Percentiles rank a stretch among this genome's conserved stretches.
These are phyloP conservation scores for Lepidocolaptes lacrymiger DNA, from an alignment of 2,797 vertebrate genomes.

Conservation along the genomic window DNA sequence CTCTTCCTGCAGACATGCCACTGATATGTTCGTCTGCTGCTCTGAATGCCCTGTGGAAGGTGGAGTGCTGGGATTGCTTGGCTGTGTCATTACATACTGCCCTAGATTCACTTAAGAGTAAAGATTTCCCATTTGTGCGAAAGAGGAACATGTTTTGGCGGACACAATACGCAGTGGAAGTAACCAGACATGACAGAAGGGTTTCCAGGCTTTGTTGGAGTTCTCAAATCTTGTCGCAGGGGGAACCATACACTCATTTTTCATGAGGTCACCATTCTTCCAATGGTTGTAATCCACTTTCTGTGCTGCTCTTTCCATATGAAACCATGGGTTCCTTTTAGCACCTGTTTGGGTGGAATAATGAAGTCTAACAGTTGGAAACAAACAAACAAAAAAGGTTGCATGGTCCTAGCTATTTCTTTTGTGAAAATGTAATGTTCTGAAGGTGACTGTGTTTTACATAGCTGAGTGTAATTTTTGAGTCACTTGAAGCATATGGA, in stretches of 20 bases:
- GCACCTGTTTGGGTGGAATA: not conserved
- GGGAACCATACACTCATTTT: constrained; percentile 15
- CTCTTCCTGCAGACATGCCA: not conserved
- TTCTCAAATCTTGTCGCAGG: constrained; percentile 17
- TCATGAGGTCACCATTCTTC: not conserved
- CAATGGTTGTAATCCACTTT: not conserved
- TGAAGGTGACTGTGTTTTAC: not conserved
- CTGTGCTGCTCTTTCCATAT: not conserved
- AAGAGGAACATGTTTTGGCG: not conserved
- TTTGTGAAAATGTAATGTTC: not conserved
- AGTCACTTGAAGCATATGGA: not conserved
- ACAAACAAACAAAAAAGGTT: not conserved
- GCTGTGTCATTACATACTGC: not conserved
- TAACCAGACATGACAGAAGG: not conserved
- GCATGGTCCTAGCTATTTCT: not conserved
- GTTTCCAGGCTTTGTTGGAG: not conserved
- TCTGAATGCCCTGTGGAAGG: not conserved
- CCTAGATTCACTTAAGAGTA: not conserved
- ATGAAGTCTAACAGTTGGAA: not conserved
- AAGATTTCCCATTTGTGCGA: not conserved
- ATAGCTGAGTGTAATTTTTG: not conserved
- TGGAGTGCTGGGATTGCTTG: not conserved
- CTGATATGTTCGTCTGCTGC: not conserved
- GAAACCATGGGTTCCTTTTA: not conserved
- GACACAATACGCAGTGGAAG: not conserved